Percentiles rank a stretch among this genome's conserved stretches.
These are phyloP conservation scores for Orientallactaga sibirica DNA, from an alignment of 2,797 vertebrate genomes.

Conservation along the genomic window DNA sequence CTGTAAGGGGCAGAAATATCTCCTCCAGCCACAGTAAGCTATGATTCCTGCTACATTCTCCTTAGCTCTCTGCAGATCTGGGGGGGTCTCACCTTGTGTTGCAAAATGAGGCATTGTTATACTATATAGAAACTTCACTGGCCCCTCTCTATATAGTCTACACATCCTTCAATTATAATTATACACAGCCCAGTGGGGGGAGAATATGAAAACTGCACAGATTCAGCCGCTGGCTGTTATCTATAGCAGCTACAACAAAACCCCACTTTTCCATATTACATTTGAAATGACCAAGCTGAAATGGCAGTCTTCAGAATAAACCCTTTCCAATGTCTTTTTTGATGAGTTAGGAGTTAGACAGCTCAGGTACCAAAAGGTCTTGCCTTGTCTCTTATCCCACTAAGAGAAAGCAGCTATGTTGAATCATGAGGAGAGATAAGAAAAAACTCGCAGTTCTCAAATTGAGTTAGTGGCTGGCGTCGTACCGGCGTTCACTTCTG, in stretches of 20 bases:
- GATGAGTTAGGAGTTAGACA: constrained; percentile 24
- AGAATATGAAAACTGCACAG: constrained; percentile 34
- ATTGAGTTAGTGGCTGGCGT: constrained; percentile 56
- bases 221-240: neutral
- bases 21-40: constrained; percentile 3
- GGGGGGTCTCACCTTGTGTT: neutral
- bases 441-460: neutral
- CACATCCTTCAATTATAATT: neutral
- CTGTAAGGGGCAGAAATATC: neutral
- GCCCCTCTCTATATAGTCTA: neutral
- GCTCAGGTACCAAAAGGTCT: constrained; percentile 46
- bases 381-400: constrained; percentile 59
- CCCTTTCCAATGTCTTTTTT: constrained; percentile 37
- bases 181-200: neutral
- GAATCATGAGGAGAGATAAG: constrained; percentile 69
- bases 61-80: neutral
- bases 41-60: neutral
- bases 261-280: constrained; percentile 30
- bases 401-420: constrained; percentile 44
- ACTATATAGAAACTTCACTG: constrained; percentile 6
- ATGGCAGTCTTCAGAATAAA: constrained; percentile 70
- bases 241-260: constrained; percentile 35
- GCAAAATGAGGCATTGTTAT: neutral
- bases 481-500: constrained; percentile 54
- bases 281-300: constrained; percentile 68